Evolutionary conservation across 2,888 invertebrate genomes (phyloP), one percentile per base, ranked within the genome.

Genomic region (Rhyacophila evoluta): DNA sequence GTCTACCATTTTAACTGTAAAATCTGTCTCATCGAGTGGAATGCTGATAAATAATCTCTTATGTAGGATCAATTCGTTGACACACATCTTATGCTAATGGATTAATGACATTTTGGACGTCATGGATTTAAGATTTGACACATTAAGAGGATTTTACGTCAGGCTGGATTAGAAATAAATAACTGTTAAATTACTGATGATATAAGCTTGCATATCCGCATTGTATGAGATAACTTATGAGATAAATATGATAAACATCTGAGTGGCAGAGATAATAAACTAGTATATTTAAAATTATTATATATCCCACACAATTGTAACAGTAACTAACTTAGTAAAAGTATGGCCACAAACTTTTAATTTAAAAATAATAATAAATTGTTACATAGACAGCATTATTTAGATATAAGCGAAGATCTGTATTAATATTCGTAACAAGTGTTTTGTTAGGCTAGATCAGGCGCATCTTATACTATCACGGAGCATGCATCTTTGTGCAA

Each of bases 81-180:
- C 79, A 79, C 38, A 79, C 77, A 79, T 79, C 79, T 79, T 77
- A 74, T 74, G 74, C 67, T 77, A 74, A 74, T 79, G 67, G 77
- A 55, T 55, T 55, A 55, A 55, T 55, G 55, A 55, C 55, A 55
- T 19, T 55, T 55, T 12, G 55, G 55, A 55, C 25, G 55, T 55
- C 55, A 55, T 8, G 19, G 55, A 6, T 55, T 55, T 55, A 8
- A 55, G 55, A 1, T 55, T 25, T 55, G 55, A 55, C 55, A 55
- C 55, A 25, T 55, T 55, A 55, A 55, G 55, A 55, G 55, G 55
- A 55, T 55, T 25, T 55, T 55, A 55, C 12, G 55, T 55, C 55
- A 55, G 55, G 19, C 8, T 25, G 55, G 55, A 55, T 55, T 25
- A 55, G 2, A 55, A 55, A 19, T 55, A 55, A 55, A 55, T 55